phyloP scores from a whole-genome alignment of 1,140 invertebrate species.

The Pseudomyrmex sp. region DNA sequence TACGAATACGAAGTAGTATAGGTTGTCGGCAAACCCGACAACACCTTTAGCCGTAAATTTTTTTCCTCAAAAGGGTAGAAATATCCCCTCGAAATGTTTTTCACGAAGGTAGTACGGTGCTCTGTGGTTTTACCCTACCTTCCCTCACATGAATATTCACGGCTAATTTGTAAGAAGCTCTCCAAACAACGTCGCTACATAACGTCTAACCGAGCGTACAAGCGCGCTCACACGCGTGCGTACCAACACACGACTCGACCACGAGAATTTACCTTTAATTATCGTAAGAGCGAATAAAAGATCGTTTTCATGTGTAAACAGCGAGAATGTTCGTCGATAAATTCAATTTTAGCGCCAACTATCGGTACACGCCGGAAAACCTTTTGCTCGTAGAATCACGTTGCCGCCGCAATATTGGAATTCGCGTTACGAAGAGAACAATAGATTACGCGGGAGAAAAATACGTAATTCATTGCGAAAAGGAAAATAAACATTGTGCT shows the following conservation, averaged over 20 bases:
- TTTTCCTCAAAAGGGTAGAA: slow-evolving; percentile 22
- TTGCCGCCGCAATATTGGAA: slow-evolving; percentile 15
- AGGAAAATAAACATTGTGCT: background rate
- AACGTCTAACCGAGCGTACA: slow-evolving; percentile 35
- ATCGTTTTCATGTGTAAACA: slow-evolving; percentile 69
- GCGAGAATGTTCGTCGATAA: slow-evolving; percentile 54
- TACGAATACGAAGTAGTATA: slow-evolving; percentile 15
- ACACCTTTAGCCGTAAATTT: slow-evolving; percentile 15
- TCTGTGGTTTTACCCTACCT: slow-evolving; percentile 35
- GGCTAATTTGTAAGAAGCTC: slow-evolving; percentile 83
- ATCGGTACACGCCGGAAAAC: slow-evolving; percentile 42
- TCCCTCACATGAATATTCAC: slow-evolving; percentile 82
- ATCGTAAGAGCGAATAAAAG: slow-evolving; percentile 83
- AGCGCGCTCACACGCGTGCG: slow-evolving; percentile 31
- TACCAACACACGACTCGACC: slow-evolving; percentile 74
- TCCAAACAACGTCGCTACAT: slow-evolving; percentile 76
- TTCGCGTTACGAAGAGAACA: slow-evolving; percentile 21
- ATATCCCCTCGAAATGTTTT: slow-evolving; percentile 55
- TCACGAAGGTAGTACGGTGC: slow-evolving; percentile 53
- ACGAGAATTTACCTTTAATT: slow-evolving; percentile 83
- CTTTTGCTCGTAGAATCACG: slow-evolving; percentile 37
- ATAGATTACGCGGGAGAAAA: background rate
- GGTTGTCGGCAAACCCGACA: slow-evolving; percentile 40
- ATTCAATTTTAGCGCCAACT: slow-evolving; percentile 54
- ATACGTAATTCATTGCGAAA: background rate